Evolutionary conservation across 1,140 invertebrate genomes (phyloP), one percentile per base, ranked within the genome.

Genomic region (Hycleus phaleratus): DNA sequence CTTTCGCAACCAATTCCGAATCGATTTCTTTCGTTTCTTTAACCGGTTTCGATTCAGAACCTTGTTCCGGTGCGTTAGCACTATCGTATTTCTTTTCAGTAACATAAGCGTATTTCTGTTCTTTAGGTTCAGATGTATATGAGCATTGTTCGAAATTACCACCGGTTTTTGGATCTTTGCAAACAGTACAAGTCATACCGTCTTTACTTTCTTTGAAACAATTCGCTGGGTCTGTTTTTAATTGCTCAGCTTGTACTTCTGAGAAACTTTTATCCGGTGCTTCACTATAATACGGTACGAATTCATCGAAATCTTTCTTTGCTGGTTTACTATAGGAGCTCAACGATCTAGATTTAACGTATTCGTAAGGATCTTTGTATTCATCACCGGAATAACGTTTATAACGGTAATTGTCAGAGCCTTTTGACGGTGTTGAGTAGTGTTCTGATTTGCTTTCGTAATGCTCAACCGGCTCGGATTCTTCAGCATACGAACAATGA

Each of bases 121-220:
- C 83, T 62, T 83, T 81, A 0, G 86, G 85, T 60, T 82, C 79
- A 11, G 82, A 79, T 2, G 79, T 78, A 70, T 87, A 88, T 0
- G 81, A 82, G 64, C 86, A 88, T 38, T 82, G 82, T 73, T 89
- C 84, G 56, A 81, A 87, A 57, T 83, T 84, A 4, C 81, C 84
- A 12, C 84, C 84, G 0, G 79, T 85, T 69, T 84, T 81, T 0
- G 81, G 76, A 65, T 87, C 79, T 62, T 81, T 80, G 64, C 86
- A 89, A 2, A 83, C 72, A 40, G 76, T 82, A 63, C 86, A 89
- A 4, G 75, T 79, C 75, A 84, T 81, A 8, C 79, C 79, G 62
- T 82, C 80, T 65, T 77, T 84, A 47, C 78, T 70, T 0, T 84
- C 75, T 69, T 84, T 78, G 59, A 79, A 75, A 60, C 86, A 87